Base-by-base conservation (phyloP, 2,888 invertebrate genomes). In the Merodon equestris region DNA sequence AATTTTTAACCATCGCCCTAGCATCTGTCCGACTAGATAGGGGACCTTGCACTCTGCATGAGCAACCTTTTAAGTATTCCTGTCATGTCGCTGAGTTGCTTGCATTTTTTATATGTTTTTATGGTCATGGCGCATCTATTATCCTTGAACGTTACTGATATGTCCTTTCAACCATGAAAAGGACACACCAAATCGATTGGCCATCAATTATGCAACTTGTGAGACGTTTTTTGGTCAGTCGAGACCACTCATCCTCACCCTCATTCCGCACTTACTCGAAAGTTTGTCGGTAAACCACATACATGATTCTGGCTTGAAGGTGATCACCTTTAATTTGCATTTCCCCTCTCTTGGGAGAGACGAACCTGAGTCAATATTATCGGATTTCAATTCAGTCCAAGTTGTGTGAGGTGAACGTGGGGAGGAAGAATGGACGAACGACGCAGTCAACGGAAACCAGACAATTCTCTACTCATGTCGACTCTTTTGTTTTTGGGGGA, bases 271-370 rank as follows among this genome's bases (percentile, higher is more conserved):
- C 14, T 38, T 13, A 14, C n/a, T n/a, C n/a, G n/a, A n/a, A n/a
- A n/a, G n/a, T n/a, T n/a, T n/a, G n/a, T n/a, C n/a, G n/a, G n/a
- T n/a, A n/a, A n/a, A n/a, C 27, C 27, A 18, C 38, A 38, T 27
- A 4, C 15, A 40, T 3, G 40, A 15, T 40, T 2, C 18, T 38
- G 9, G 66, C 61, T 61, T 57, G 44, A 58, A 72, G 40, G 67
- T 63, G 17, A 57, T 72, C 67, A 53, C 51, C 72, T 77, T 77
- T 57, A 72, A 77, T 77, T 77, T 72, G 72, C 66, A 74, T 68
- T 61, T 68, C 44, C 56, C 36, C 9, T 18, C 5, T 17, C 7
- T 13, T 13, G 27, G 50, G 12, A 18, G 17, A 50, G 17, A 47
- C 4, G 15, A 51, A 38, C 40, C 56, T 45, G 57, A 67, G 77